Percentiles rank a stretch among this genome's conserved stretches.
Evolutionary conservation across 2,888 invertebrate genomes (phyloP).

Genomic region (Ophraella communa): DNA sequence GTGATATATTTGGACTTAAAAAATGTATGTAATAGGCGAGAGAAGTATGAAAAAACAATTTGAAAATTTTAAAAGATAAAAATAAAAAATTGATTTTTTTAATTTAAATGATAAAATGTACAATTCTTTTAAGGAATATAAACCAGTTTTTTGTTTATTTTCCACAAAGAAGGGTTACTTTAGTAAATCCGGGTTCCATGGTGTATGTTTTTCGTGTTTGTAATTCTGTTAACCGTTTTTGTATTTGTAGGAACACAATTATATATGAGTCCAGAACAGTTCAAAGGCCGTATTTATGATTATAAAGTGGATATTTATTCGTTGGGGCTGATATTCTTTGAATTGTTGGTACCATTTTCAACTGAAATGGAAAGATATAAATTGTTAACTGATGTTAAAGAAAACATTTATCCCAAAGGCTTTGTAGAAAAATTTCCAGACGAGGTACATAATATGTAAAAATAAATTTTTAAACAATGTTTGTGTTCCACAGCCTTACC

Average conservation of each 20-base stretch:
- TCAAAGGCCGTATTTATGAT: constrained; percentile 75
- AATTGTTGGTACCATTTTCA: constrained; percentile 85
- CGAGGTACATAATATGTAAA: constrained; percentile 67
- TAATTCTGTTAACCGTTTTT: not conserved
- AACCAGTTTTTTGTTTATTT: no score
- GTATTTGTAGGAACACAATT: constrained; percentile 78
- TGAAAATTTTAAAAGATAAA: no score
- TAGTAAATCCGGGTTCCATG: no score
- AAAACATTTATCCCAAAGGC: constrained; percentile 71
- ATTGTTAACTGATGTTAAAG: constrained; percentile 70
- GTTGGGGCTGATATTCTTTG: constrained; percentile 91
- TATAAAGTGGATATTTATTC: constrained; percentile 96
- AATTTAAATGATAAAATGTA: no score
- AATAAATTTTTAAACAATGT: not conserved
- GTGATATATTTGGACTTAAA: constrained; percentile 44
- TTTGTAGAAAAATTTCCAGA: constrained; percentile 71
- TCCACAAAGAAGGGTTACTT: no score
- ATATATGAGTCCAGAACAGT: constrained; percentile 98
- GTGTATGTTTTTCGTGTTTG: no score
- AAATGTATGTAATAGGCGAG: not conserved
- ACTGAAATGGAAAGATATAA: constrained; percentile 90
- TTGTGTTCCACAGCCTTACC: no score
- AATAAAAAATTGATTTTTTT: no score
- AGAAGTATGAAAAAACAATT: no score
- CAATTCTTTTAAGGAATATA: no score